A percentile compares a stretch with the other conserved stretches of the same genome.
phyloP scores from a whole-genome alignment of 2,113 vertebrate genomes.

The crab-eating macaque (Macaca fascicularis) region DNA sequence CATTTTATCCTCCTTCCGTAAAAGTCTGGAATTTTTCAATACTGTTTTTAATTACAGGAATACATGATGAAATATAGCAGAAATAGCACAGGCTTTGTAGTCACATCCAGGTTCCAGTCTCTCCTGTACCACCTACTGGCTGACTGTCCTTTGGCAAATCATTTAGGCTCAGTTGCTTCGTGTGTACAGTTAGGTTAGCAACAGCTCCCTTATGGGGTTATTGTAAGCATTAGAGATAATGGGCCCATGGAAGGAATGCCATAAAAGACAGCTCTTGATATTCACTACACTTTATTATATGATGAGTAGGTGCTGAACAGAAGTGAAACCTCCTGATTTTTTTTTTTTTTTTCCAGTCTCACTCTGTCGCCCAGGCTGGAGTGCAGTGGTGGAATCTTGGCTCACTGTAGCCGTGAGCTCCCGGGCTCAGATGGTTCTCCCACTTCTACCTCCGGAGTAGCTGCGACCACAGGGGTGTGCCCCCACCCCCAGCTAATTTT shows the following conservation, averaged over 20 bases:
- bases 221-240: neutral
- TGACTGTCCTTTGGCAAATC: neutral
- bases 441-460: too few species aligned
- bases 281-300: neutral
- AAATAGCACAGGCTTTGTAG: neutral
- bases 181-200: neutral
- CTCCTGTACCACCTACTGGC: neutral
- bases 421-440: too few species aligned
- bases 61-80: neutral
- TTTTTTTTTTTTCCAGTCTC: too few species aligned
- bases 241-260: neutral
- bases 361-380: too few species aligned
- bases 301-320: neutral
- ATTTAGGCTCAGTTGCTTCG: neutral
- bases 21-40: neutral
- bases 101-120: neutral
- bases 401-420: too few species aligned
- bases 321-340: neutral
- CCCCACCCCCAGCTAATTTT: too few species aligned
- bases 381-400: too few species aligned
- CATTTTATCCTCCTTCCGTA: neutral
- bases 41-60: neutral
- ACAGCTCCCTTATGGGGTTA: neutral
- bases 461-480: too few species aligned
- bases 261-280: neutral